Conservation (phyloP, 2,113 vertebrate genomes). For the Phylloscopus trochiloides region DNA sequence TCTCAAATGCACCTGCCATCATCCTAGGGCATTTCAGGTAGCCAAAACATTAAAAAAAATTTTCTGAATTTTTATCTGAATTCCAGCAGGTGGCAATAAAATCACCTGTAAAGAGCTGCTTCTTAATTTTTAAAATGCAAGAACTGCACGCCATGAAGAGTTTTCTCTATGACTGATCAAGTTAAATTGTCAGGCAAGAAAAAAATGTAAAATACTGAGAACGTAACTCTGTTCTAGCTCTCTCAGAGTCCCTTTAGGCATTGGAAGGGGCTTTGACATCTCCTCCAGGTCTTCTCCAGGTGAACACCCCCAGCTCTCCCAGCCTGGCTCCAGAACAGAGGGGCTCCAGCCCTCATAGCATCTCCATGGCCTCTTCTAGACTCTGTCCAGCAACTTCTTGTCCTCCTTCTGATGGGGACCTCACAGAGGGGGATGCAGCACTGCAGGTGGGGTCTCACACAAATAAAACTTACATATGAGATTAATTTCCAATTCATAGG, state of each 20-base stretch:
- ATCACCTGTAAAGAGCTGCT: neutral
- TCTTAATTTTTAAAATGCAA: neutral
- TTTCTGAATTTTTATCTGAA: neutral
- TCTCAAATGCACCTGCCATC: neutral
- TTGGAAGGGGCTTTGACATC: neutral
- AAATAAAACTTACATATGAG: rapidly evolving
- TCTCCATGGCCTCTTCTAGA: neutral
- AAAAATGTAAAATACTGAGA: neutral
- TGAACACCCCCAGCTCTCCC: neutral
- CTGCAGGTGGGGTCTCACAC: neutral
- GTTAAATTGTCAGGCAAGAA: neutral
- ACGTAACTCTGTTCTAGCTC: neutral
- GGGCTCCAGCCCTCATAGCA: neutral
- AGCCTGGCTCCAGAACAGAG: neutral
- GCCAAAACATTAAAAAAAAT: neutral
- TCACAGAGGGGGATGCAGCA: neutral
- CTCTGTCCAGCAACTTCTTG: neutral
- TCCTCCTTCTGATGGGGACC: neutral
- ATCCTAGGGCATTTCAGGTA: neutral
- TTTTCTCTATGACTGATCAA: neutral
- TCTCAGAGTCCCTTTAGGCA: neutral
- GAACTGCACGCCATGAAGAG: neutral
- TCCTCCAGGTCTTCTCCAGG: neutral
- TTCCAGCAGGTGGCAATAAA: neutral
- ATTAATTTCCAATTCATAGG: neutral